Base-by-base conservation (phyloP, 2,113 vertebrate species). In the Cynoglossus semilaevis region DNA sequence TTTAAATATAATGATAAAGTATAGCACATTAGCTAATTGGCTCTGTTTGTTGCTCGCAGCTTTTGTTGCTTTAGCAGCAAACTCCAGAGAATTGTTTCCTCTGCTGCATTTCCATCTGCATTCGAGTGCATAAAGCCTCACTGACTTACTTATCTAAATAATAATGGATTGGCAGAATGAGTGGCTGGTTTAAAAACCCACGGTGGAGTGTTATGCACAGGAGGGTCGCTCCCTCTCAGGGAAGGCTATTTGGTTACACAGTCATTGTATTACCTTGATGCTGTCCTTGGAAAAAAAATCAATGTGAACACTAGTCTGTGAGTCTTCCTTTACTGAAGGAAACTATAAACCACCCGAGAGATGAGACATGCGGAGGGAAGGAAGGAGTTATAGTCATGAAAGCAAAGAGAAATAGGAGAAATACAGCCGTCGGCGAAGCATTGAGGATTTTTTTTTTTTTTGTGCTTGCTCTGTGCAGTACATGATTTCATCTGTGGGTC, bases 241-340 rank as follows among this genome's bases (percentile, higher is more conserved):
- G 3, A 47, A 57, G 66, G 50, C 42, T 53, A 73, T 81, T 76
- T 29, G 29, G 69, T 83, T 80, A 73, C 79, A 74, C 29, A 15
- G 58, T 36, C 22, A 15, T 55, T 76, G 73, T 72, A 45, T 83
- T 85, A 76, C 85, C 71, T 78, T 77, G 48, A 80, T 63, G 58
- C 40, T 44, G 65, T 74, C 83, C 85, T 84, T 77, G 61, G 58
- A 11, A 63, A 69, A 70, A 37, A 35, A 82, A 82, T 89, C 87
- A 77, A 85, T 88, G 18, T 0, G 16, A 43, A 54, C 59, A 55
- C 79, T 71, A 66, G 56, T 74, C 72, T 57, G 35, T 2, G 15
- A 58, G 70, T 7, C 19, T 72, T 67, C 79, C 22, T 74, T 69
- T 71, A 73, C 76, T 14, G 53, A 70, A 50, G 50, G 77, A 79